Evolutionary conservation across 2,113 vertebrate genomes (phyloP).

Genomic region (Triplophysa tibetana): DNA sequence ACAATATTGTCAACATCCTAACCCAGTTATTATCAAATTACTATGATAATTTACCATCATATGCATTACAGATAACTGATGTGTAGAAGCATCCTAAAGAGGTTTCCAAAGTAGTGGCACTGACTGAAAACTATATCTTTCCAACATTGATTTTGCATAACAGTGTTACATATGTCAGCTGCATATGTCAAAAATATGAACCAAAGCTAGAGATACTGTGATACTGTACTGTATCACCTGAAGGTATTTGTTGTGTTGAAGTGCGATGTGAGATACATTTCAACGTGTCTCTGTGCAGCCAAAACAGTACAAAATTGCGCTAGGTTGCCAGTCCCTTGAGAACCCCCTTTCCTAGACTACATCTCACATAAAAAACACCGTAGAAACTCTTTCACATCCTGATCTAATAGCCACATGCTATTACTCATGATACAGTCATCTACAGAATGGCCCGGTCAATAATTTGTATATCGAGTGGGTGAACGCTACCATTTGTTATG

Average conservation of each 20-base stretch:
- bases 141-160: constrained; percentile 20
- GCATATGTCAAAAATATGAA: too few relatives aligned
- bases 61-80: neutral
- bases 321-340: constrained; percentile 10
- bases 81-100: constrained; percentile 15
- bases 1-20: constrained; percentile 27
- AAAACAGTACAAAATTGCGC: neutral
- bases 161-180: neutral
- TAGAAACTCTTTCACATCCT: constrained; percentile 5
- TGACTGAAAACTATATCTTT: neutral
- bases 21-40: constrained; percentile 2
- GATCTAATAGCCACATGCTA: constrained; percentile 34
- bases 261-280: neutral
- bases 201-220: too few relatives aligned
- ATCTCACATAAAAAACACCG: neutral
- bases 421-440: constrained; percentile 19
- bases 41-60: neutral
- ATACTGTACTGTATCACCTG: too few relatives aligned
- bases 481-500: neutral
- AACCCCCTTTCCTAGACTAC: neutral
- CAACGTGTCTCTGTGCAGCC: neutral
- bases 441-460: constrained; percentile 39
- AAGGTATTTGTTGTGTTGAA: constrained; percentile 12
- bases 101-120: neutral
- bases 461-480: constrained; percentile 37